These are phyloP conservation scores for Arrhopalites spinosus DNA, from an alignment of 2,888 invertebrate species.

Conservation along the genomic window DNA sequence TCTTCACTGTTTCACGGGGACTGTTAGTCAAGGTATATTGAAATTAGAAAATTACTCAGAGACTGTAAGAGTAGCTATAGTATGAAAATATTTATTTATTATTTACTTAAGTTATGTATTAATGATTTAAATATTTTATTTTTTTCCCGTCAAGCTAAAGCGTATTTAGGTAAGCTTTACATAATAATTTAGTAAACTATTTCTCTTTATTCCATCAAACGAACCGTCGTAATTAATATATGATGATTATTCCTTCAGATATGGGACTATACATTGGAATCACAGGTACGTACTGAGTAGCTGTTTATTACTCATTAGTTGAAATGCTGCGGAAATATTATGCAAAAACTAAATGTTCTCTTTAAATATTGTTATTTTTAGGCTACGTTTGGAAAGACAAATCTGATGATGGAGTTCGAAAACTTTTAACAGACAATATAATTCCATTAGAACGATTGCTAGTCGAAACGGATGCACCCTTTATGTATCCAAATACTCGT, in stretches of 20 bases:
- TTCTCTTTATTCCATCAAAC: too few relatives aligned
- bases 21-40: too few relatives aligned
- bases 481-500: constrained; percentile 93
- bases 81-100: too few relatives aligned
- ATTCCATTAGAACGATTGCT: constrained; percentile 82
- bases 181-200: too few relatives aligned
- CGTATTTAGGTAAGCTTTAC: constrained; percentile 66
- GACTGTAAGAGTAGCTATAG: too few relatives aligned
- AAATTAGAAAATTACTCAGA: too few relatives aligned
- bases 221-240: too few relatives aligned
- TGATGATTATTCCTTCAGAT: constrained; percentile 60
- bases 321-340: too few relatives aligned
- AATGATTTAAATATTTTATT: too few relatives aligned
- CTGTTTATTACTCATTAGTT: background rate
- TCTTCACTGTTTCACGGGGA: constrained; percentile 90
- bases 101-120: too few relatives aligned
- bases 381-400: constrained; percentile 90
- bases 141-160: too few relatives aligned
- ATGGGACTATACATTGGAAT: constrained; percentile 84
- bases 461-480: constrained; percentile 92
- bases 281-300: constrained; percentile 65
- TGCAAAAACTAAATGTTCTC: background rate
- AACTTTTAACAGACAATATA: constrained; percentile 77
- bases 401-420: constrained; percentile 85
- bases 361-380: constrained; percentile 53